Evolutionary conservation across 2,113 vertebrate genomes (phyloP), one percentile per base, ranked within the genome.

Genomic region (Illadopsis cleaveri): DNA sequence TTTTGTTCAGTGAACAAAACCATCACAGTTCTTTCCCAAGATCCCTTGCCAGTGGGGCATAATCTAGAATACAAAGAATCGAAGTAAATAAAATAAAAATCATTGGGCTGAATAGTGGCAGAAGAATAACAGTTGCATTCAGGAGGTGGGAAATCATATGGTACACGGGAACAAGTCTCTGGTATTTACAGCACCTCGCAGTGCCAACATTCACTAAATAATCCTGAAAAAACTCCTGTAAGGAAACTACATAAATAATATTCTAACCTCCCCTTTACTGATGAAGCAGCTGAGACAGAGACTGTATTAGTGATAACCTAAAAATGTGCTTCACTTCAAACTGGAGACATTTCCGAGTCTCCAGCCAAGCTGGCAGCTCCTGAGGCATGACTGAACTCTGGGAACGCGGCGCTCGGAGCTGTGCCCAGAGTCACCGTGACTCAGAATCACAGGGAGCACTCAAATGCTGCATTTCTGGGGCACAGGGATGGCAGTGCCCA

Each of bases 41-140:
- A 91, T 95, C 78, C 54, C 85, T 92, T 94, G 87, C 94, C 90
- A 95, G 82, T 54, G 68, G 58, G 35, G 90, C 75, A 94, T 91
- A 77, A 96, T 93, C 71, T 95, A 83, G 87, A 96, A 96, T 66
- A 96, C 90, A 96, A 96, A 93, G 94, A 94, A 87, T 77, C 1
- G 50, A 96, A 95, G 94, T 97, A 97, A 97, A 96, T 96, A 90
- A 96, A 96, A 85, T 93, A 94, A 96, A 96, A 97, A 95, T 96
- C 86, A 97, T 91, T 91, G 87, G 93, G 84, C 81, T 94, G 81
- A 90, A 85, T 68, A 93, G 82, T 62, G 78, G 50, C 78, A 93
- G 93, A 92, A 94, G 84, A 90, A 93, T 93, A 97, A 96, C 78
- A 82, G 82, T 44, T 61, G 56, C 81, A 95, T 96, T 96, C 93